Conservation (phyloP, 2,888 invertebrate genomes). For the Tetrapedia diversipes region DNA sequence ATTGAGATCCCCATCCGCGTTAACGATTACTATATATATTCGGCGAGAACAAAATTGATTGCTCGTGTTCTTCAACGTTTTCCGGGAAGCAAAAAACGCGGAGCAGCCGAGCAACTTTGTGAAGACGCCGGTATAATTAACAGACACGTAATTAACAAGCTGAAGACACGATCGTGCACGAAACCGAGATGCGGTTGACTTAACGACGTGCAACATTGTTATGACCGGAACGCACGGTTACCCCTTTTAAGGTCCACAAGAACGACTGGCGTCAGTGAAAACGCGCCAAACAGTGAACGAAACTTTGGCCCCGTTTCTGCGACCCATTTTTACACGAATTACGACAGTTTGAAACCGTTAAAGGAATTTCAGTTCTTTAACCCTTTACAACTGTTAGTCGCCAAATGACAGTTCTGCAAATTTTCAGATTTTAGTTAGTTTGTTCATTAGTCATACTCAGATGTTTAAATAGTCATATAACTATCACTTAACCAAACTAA, state of each 20-base stretch:
- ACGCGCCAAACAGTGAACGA: conserved; percentile 8
- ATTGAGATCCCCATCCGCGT: not conserved
- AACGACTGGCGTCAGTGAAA: too few relatives aligned
- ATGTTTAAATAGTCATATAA: too few relatives aligned
- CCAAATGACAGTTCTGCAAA: too few relatives aligned
- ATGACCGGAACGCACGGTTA: conserved; percentile 50
- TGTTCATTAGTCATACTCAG: too few relatives aligned
- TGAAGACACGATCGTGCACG: conserved; percentile 21
- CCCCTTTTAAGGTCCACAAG: conserved; percentile 46
- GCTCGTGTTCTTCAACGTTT: too few relatives aligned
- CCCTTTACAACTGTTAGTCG: too few relatives aligned
- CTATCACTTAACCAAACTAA: too few relatives aligned
- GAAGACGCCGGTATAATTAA: conserved; percentile 55
- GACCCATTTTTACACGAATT: conserved; percentile 12
- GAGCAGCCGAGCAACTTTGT: conserved; percentile 42
- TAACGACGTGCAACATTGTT: conserved; percentile 68
- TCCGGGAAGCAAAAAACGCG: too few relatives aligned
- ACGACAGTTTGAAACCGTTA: too few relatives aligned
- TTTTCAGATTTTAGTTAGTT: too few relatives aligned
- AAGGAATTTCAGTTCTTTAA: too few relatives aligned
- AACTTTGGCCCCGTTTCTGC: conserved; percentile 22
- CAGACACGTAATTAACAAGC: conserved; percentile 49
- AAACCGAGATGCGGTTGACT: conserved; percentile 41
- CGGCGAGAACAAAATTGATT: not conserved
- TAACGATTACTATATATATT: not conserved